These are phyloP conservation scores for Spheniscus mendiculus DNA, from an alignment of 2,113 vertebrate genomes.

Conservation along the genomic window DNA sequence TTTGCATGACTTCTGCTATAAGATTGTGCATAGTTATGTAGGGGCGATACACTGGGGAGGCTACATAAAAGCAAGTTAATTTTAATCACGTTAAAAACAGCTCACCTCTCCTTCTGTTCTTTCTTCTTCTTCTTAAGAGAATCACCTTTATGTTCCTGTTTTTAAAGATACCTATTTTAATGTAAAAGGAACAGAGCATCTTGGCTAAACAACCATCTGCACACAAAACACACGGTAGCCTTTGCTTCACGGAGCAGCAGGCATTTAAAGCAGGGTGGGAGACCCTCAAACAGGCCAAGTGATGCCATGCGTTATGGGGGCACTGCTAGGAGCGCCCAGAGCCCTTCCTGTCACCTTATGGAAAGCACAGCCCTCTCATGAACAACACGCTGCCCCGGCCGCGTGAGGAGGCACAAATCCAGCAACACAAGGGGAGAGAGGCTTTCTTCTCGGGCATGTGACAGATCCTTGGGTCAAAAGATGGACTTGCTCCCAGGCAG, in stretches of 20 bases:
- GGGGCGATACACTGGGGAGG: not conserved
- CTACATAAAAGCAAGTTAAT: not conserved
- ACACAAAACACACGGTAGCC: accelerated
- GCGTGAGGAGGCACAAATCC: not conserved
- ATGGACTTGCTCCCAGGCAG: not conserved
- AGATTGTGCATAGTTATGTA: not conserved
- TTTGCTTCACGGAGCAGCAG: not conserved
- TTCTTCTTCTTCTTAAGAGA: constrained; percentile 79
- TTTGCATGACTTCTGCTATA: not conserved
- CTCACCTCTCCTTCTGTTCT: constrained; percentile 79
- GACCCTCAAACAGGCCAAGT: not conserved
- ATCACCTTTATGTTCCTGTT: constrained; percentile 67
- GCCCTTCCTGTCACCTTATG: not conserved
- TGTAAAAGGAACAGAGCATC: not conserved
- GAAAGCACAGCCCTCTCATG: not conserved
- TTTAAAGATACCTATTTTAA: constrained; percentile 2
- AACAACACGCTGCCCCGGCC: not conserved
- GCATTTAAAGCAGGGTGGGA: not conserved
- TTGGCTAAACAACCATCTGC: not conserved
- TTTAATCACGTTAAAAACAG: not conserved
- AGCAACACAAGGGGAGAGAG: not conserved
- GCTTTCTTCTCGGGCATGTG: not conserved
- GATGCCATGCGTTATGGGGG: accelerated
- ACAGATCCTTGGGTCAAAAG: not conserved
- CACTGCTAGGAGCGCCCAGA: not conserved